These are phyloP conservation scores for Cyanistes caeruleus DNA, from an alignment of 2,113 vertebrate species.

Conservation along the genomic window DNA sequence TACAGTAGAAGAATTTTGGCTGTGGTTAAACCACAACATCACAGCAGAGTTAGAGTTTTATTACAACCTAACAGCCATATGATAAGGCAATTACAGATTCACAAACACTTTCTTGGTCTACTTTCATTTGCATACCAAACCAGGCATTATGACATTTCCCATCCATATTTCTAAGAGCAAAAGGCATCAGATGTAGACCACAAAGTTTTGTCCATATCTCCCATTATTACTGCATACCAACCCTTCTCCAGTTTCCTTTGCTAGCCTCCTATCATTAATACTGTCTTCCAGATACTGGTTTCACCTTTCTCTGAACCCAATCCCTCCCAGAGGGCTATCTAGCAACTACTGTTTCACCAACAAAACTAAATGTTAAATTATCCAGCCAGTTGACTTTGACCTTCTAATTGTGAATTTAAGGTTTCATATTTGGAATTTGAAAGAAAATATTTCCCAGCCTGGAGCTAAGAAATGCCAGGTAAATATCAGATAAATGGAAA, in stretches of 20 bases:
- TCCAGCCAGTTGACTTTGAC: background rate
- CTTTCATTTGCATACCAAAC: background rate
- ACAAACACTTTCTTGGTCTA: background rate
- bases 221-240: background rate
- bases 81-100: background rate
- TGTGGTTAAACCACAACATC: background rate
- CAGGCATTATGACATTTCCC: background rate
- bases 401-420: background rate
- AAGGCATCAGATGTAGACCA: background rate
- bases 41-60: background rate
- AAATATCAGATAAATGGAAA: background rate
- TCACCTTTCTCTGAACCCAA: background rate
- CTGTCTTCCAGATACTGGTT: background rate
- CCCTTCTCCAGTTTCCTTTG: background rate
- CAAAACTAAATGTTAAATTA: background rate
- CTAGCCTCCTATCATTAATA: background rate
- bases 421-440: background rate
- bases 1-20: background rate
- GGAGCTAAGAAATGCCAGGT: background rate
- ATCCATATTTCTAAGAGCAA: background rate
- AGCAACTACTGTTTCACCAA: background rate
- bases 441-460: background rate
- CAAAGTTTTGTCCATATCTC: background rate
- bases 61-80: background rate
- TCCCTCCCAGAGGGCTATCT: background rate